Evolutionary conservation across 2,113 vertebrate species (phyloP).

Genomic region (Zingel zingel): DNA sequence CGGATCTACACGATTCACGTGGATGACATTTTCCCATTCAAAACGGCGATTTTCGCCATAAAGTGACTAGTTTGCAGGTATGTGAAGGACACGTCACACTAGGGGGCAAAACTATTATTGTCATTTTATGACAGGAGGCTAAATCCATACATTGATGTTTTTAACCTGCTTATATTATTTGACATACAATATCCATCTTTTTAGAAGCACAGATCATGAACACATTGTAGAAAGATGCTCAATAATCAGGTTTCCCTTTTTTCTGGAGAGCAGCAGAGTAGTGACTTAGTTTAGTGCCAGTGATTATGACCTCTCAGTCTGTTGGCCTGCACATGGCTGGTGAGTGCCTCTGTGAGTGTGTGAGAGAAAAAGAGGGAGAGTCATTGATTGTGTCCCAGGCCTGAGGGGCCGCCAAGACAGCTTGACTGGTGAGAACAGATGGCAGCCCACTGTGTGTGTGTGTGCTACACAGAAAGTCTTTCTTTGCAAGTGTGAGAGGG

Average conservation of each 20-base stretch:
- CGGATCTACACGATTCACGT: too few relatives aligned
- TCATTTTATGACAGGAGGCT: background rate
- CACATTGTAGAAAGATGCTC: background rate
- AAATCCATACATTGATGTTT: background rate
- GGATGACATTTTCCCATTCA: too few relatives aligned
- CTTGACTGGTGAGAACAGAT: conserved; percentile 80
- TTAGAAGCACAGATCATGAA: background rate
- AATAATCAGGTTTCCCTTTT: conserved; percentile 11
- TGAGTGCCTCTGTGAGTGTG: background rate
- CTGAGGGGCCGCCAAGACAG: conserved; percentile 73
- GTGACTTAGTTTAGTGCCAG: conserved; percentile 43
- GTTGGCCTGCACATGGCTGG: conserved; percentile 24
- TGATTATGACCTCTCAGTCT: conserved; percentile 34
- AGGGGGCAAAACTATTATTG: background rate
- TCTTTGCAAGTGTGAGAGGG: conserved; percentile 13
- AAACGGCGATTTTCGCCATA: too few relatives aligned
- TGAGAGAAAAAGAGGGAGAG: conserved; percentile 11
- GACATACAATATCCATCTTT: background rate
- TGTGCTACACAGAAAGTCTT: conserved; percentile 31
- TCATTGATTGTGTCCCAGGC: conserved; percentile 66
- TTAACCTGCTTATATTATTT: background rate
- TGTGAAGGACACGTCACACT: background rate
- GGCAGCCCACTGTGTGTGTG: conserved; percentile 50
- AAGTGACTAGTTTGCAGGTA: too few relatives aligned
- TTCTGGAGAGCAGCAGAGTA: background rate